phyloP scores from a whole-genome alignment of 2,797 vertebrate genomes.

The Artibeus jamaicensis region DNA sequence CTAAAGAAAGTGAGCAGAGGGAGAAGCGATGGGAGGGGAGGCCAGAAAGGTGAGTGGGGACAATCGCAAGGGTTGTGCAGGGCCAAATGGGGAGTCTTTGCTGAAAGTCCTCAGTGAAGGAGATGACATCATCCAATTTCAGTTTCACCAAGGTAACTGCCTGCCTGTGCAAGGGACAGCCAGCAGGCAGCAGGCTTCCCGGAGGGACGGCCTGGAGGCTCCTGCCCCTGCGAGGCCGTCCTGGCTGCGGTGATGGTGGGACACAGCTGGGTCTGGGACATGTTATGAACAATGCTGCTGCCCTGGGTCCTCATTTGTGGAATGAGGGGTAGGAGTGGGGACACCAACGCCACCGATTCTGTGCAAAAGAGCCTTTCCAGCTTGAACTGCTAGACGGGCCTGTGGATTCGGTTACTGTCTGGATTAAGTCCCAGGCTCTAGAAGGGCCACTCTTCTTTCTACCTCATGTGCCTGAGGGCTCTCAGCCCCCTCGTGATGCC shows the following conservation, averaged over 20 bases:
- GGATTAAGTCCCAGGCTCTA: not conserved
- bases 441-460: not conserved
- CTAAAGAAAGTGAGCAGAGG: not conserved
- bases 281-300: not conserved
- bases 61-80: not conserved
- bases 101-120: not conserved
- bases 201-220: not conserved
- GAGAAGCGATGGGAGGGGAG: not conserved
- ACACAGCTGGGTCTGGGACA: not conserved
- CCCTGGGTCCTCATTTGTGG: not conserved
- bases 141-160: not conserved
- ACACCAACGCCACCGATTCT: not conserved
- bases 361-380: not conserved
- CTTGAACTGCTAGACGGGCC: fast-evolving
- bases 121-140: not conserved
- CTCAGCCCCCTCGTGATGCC: not conserved
- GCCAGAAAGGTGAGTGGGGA: not conserved
- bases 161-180: not conserved
- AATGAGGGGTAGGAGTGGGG: not conserved
- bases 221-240: not conserved
- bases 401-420: not conserved
- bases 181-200: not conserved
- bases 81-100: not conserved
- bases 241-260: not conserved
- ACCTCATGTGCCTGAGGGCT: not conserved